phyloP scores from a whole-genome alignment of 2,113 vertebrate species.

The Rhinopomastus cyanomelas region DNA sequence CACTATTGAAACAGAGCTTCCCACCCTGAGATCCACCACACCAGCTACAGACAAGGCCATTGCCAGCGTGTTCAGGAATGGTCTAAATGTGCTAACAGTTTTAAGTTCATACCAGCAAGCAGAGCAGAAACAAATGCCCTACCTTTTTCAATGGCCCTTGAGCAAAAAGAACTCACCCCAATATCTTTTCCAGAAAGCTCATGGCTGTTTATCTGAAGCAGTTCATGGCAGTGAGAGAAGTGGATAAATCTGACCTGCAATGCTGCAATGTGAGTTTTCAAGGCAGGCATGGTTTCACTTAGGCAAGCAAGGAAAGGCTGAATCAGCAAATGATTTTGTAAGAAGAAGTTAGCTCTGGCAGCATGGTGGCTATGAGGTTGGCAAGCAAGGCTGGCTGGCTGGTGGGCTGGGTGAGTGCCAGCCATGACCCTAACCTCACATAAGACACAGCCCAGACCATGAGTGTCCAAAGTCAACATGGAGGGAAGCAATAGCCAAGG shows the following conservation, averaged over 20 bases:
- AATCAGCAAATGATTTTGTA: slow-evolving; percentile 46
- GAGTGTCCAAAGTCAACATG: not conserved
- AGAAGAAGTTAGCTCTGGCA: not conserved
- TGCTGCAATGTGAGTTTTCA: slow-evolving; percentile 15
- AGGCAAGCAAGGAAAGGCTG: slow-evolving; percentile 31
- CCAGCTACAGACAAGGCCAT: not conserved
- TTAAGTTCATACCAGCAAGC: not conserved
- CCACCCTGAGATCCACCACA: not conserved
- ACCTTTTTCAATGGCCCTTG: not conserved
- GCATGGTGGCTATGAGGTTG: not conserved
- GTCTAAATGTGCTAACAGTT: not conserved
- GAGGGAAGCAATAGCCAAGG: not conserved
- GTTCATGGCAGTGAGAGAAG: not conserved
- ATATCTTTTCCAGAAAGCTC: slow-evolving; percentile 4
- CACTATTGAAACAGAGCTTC: not conserved
- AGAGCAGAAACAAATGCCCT: not conserved
- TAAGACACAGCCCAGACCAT: not conserved
- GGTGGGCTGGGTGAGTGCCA: not conserved
- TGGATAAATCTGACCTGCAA: slow-evolving; percentile 24
- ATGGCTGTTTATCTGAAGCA: slow-evolving; percentile 18
- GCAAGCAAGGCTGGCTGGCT: not conserved
- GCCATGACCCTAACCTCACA: not conserved
- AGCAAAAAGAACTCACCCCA: not conserved
- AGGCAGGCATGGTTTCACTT: slow-evolving; percentile 35
- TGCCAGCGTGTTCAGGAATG: not conserved